Percentiles rank a stretch among this genome's conserved stretches.
Conservation (phyloP, 2,797 vertebrate genomes). For the Urosaurus nigricauda region DNA sequence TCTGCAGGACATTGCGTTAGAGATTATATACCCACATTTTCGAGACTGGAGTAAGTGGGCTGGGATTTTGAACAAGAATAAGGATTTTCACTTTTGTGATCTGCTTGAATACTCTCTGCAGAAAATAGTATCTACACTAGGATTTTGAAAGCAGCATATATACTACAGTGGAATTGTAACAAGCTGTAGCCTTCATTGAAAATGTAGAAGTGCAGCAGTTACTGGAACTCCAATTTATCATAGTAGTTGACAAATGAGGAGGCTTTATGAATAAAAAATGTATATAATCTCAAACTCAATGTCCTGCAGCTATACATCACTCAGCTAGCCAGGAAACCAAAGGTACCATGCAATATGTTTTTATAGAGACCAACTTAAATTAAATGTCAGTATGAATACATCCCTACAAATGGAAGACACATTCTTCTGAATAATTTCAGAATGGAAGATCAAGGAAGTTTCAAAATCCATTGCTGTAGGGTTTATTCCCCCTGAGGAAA, state of each 20-base stretch:
- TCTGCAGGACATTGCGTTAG: too few species aligned
- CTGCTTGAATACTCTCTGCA: too few species aligned
- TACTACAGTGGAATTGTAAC: background rate
- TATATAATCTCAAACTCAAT: background rate
- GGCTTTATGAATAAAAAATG: background rate
- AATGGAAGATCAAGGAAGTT: background rate
- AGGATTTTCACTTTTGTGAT: background rate
- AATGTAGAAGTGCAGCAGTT: background rate
- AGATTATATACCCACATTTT: background rate
- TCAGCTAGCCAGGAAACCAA: background rate
- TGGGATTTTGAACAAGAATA: background rate
- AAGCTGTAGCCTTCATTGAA: background rate
- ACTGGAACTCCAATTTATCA: background rate
- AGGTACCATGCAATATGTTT: background rate
- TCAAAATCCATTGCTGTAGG: too few species aligned
- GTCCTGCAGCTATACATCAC: background rate
- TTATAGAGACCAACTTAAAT: background rate
- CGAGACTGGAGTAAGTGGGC: background rate
- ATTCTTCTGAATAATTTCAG: background rate
- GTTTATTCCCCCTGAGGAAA: background rate
- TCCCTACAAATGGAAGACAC: background rate
- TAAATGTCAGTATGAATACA: background rate
- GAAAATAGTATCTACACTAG: conserved; percentile 5
- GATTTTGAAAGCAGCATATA: background rate
- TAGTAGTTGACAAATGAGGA: background rate